These are phyloP conservation scores for Pogoniulus pusillus DNA, from an alignment of 2,797 vertebrate genomes.

Conservation along the genomic window DNA sequence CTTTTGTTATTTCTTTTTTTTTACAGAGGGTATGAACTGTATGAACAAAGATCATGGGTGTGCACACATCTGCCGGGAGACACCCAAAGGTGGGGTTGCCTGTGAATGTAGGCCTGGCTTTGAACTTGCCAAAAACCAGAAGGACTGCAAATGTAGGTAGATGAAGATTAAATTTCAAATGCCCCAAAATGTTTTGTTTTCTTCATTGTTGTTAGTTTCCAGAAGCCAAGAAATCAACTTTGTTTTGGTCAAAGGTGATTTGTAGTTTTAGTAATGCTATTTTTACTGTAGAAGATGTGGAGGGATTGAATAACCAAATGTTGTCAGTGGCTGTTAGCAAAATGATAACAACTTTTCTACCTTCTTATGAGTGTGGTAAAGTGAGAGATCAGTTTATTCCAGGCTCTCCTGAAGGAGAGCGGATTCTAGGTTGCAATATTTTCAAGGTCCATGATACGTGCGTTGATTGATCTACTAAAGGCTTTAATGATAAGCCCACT, in stretches of 20 bases:
- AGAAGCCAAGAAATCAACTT: not conserved
- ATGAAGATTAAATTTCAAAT: slow-evolving; percentile 68
- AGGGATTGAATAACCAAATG: not conserved
- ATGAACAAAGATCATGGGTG: slow-evolving; percentile 99
- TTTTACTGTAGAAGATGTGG: not conserved
- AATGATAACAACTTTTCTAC: not conserved
- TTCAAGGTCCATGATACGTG: not conserved
- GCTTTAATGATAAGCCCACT: not conserved
- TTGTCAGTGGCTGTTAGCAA: not conserved
- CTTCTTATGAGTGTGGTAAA: not conserved
- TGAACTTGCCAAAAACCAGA: slow-evolving; percentile 95
- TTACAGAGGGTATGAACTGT: slow-evolving; percentile 89
- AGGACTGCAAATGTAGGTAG: slow-evolving; percentile 97
- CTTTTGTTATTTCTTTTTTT: slow-evolving; percentile 22
- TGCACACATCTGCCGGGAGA: slow-evolving; percentile 97
- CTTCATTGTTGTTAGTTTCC: slow-evolving; percentile 19
- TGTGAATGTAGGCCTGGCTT: slow-evolving; percentile 98
- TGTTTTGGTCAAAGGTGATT: not conserved
- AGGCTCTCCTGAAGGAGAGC: no score
- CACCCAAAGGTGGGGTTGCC: slow-evolving; percentile 95
- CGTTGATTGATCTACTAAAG: not conserved
- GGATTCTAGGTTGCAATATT: not conserved
- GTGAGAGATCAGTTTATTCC: not conserved
- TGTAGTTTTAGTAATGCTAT: not conserved
- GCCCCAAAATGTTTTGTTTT: slow-evolving; percentile 44